phyloP scores from a whole-genome alignment of 2,113 vertebrate species.

The Eubucco bourcierii region DNA sequence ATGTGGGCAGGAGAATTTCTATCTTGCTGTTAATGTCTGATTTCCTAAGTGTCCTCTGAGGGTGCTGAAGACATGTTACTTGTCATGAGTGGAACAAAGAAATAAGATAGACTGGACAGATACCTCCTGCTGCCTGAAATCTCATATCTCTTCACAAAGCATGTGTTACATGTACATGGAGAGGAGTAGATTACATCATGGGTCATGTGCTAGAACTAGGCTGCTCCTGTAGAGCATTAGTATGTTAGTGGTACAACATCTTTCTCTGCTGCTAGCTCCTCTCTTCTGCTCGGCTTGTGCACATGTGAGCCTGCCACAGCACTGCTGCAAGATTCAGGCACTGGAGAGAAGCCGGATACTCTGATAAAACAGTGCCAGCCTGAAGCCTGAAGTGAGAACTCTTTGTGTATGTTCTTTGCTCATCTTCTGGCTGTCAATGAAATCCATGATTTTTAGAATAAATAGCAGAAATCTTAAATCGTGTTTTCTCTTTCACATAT shows the following conservation, averaged over 20 bases:
- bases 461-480: background rate
- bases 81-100: background rate
- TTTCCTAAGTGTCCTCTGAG: conserved; percentile 28
- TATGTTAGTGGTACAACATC: background rate
- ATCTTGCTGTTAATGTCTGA: background rate
- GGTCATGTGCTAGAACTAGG: background rate
- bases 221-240: background rate
- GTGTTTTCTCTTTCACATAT: background rate
- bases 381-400: background rate
- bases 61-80: background rate
- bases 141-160: background rate
- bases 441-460: background rate
- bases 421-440: background rate
- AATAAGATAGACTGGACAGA: background rate
- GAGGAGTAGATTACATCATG: background rate
- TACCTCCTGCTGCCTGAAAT: background rate
- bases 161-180: background rate
- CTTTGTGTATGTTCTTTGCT: background rate
- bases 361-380: background rate
- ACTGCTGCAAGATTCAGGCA: background rate
- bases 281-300: background rate
- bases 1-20: conserved; percentile 6
- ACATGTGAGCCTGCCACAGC: background rate
- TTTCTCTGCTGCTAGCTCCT: background rate
- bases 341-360: background rate